Evolutionary conservation across 2,888 invertebrate species (phyloP).

Genomic region (Drosophila mimica): DNA sequence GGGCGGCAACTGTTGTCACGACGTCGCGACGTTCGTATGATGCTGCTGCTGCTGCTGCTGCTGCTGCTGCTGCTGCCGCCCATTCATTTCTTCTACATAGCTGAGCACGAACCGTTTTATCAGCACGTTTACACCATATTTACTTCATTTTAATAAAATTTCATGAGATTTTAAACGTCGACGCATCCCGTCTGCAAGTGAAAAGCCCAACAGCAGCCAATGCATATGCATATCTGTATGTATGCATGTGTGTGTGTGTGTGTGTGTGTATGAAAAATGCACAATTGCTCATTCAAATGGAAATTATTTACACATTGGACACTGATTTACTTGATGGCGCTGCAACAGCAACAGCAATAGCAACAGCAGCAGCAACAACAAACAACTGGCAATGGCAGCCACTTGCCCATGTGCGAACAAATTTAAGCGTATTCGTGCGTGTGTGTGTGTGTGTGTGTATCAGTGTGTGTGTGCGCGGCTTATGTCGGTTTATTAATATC

Average conservation of each 20-base stretch:
- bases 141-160: constrained; percentile 84
- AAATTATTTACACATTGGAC: constrained; percentile 84
- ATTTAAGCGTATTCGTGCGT: constrained; percentile 22
- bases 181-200: constrained; percentile 70
- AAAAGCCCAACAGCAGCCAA: constrained; percentile 60
- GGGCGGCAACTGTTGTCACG: constrained; percentile 6
- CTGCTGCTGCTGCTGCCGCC: constrained; percentile 26
- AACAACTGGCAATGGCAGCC: constrained; percentile 61
- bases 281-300: constrained; percentile 84
- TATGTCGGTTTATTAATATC: constrained; percentile 82
- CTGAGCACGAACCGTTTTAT: constrained; percentile 82
- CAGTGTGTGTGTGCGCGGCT: constrained; percentile 49
- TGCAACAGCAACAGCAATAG: constrained; percentile 21
- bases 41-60: constrained; percentile 8
- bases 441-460: constrained; percentile 18
- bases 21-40: background rate
- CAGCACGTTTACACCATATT: constrained; percentile 85
- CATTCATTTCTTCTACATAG: constrained; percentile 72
- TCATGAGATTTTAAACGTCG: constrained; percentile 81
- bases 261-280: constrained; percentile 73
- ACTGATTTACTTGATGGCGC: constrained; percentile 78
- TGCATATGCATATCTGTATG: constrained; percentile 8
- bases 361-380: constrained; percentile 35
- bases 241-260: constrained; percentile 12
- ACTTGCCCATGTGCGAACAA: constrained; percentile 49